Conservation (phyloP, 2,113 vertebrate species). For the Athene cunicularia region DNA sequence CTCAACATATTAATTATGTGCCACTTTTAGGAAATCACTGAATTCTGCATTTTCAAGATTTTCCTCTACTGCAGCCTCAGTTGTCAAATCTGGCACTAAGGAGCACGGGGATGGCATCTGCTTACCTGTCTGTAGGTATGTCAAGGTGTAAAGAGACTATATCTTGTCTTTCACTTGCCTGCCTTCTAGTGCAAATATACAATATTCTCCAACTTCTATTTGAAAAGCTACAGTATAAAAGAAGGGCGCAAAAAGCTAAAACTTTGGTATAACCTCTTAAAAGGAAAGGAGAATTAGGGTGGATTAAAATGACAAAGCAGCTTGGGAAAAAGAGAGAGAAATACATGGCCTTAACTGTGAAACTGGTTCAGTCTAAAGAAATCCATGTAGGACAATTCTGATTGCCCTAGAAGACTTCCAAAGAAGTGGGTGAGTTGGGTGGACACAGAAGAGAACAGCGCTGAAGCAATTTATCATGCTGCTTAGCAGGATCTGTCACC, state of each 20-base stretch:
- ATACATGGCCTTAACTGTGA: background rate
- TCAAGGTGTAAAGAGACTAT: background rate
- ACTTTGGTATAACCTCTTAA: background rate
- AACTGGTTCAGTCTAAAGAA: background rate
- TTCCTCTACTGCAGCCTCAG: background rate
- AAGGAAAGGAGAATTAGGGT: background rate
- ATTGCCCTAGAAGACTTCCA: background rate
- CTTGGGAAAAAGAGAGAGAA: background rate
- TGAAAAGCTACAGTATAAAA: background rate
- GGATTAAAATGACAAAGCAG: background rate
- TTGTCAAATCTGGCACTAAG: background rate
- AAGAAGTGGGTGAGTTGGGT: background rate
- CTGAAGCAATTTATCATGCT: background rate
- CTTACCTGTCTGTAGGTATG: background rate
- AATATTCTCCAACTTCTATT: background rate
- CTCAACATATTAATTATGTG: fast-evolving
- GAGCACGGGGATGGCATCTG: background rate
- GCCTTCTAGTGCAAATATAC: background rate
- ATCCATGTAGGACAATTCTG: background rate
- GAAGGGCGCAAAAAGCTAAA: background rate
- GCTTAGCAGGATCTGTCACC: background rate
- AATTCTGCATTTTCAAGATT: background rate
- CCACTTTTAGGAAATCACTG: background rate
- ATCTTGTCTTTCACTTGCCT: background rate
- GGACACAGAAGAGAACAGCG: background rate